These are phyloP conservation scores for Oscheius sp. DNA, from an alignment of 2,888 invertebrate species.

Conservation along the genomic window DNA sequence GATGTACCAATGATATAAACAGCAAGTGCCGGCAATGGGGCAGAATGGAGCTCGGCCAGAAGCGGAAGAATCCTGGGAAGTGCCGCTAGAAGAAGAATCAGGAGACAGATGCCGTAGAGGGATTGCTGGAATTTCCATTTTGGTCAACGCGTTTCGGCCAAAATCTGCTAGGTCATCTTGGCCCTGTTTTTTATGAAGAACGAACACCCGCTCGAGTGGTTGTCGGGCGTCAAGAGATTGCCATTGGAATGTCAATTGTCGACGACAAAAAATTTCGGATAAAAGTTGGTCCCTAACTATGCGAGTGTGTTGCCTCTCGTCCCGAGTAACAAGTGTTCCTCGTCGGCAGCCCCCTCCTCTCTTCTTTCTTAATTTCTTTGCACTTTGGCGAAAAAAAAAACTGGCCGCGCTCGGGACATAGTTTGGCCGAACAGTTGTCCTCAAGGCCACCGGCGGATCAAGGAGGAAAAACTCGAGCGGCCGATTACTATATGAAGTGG, in stretches of 20 bases:
- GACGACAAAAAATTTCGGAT: too few species aligned
- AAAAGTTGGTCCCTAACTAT: neutral
- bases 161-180: slow-evolving; percentile 14
- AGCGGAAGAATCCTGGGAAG: slow-evolving; percentile 59
- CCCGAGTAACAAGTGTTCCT: slow-evolving; percentile 15
- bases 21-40: slow-evolving; percentile 61
- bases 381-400: slow-evolving; percentile 36
- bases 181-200: neutral
- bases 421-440: slow-evolving; percentile 34
- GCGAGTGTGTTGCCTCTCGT: neutral
- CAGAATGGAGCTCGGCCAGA: slow-evolving; percentile 54
- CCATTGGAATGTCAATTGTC: too few species aligned
- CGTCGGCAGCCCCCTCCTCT: slow-evolving; percentile 11
- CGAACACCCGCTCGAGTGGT: neutral
- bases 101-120: slow-evolving; percentile 68
- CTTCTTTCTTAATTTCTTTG: slow-evolving; percentile 37
- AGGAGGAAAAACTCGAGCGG: slow-evolving; percentile 9
- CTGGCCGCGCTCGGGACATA: slow-evolving; percentile 34
- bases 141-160: neutral
- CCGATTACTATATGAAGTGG: slow-evolving; percentile 28
- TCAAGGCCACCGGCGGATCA: slow-evolving; percentile 32
- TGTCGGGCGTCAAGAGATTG: too few species aligned
- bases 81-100: slow-evolving; percentile 68
- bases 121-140: slow-evolving; percentile 62
- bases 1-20: slow-evolving; percentile 64